Base-by-base conservation (phyloP, 2,113 vertebrate species). In the Collichthys lucidus region DNA sequence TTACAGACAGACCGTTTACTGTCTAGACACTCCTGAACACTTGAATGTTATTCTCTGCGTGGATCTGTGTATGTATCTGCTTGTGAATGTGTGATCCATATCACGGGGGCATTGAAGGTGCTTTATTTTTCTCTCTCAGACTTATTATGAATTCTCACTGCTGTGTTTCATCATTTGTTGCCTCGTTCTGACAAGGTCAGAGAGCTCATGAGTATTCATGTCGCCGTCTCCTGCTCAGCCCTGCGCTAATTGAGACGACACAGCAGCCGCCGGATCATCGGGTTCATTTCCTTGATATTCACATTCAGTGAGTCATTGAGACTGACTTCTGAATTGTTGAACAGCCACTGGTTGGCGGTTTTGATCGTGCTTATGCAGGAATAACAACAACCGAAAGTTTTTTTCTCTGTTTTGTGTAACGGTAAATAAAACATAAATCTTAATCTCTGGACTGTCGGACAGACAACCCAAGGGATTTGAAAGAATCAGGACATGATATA, bases 121-220 rank as follows among this genome's bases (percentile, higher is more conserved):
- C 53, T 82, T 46, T 65, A 26, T 73, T 14, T 76, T 73, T 76
- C 49, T 77, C 56, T 60, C 31, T 72, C 20, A 5, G 57, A 60
- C 64, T 76, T 42, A 65, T 86, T 73, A 72, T 72, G 64, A 74
- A 90, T 87, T 88, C 70, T 72, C 26, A 31, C 8, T 12, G 0
- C 55, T 57, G 67, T 46, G 65, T 66, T 60, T 86, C 49, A 52
- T 71, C 20, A 11, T 82, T 71, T 79, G 17, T 77, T 77, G 46
- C 79, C 69, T 72, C 61, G 52, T 62, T 29, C 67, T 47, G 71
- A 24, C 73, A 77, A 89, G 80, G 82, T 91, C 84, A 56, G 40
- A 83, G 47, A 86, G 5, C 77, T 79, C 74, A 84, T 88, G 46
- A 82, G 61, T 11, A 88, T 89, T 81, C 84, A 63, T 29, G 1